Base-by-base conservation (phyloP, 2,797 vertebrate species). In the Sus cebifrons region DNA sequence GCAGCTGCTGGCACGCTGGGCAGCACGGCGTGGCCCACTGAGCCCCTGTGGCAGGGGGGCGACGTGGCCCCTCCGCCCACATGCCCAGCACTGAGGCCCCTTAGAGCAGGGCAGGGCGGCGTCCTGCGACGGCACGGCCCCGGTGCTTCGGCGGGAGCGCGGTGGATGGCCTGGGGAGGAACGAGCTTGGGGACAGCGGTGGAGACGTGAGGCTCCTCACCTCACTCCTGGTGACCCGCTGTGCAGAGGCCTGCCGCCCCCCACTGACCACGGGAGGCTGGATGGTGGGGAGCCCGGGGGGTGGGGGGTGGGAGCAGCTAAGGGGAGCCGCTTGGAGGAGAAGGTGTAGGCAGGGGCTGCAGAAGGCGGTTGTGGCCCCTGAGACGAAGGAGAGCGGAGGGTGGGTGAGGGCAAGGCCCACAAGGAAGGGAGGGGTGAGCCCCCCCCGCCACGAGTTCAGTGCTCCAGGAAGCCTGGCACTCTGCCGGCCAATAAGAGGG, bases 401-500 rank as follows among this genome's bases (percentile, higher is more conserved):
- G 21, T 36, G 56, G 21, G 21, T 56, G 32, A 60, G 65, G 15
- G 16, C 29, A n/a, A 16, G 77, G 21, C 56, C 77, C 32, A 23
- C 29, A 16, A 0, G 1, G 25, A 0, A 0, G n/a, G 77, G n/a
- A 23, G 54, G 49, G 20, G 54, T 2, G 16, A 60, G 6, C 85
- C 5, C 36, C 12, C 58, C 4, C 29, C 44, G n/a, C 18, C 56
- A 3, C 5, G 18, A 44, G 32, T 32, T 49, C 52, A 17, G 29
- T 1, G 16, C 89, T 20, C 77, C 10, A 0, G n/a, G 25, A 29
- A 12, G 52, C 70, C 86, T 25, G 27, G 71, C 0, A 0, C 60
- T 52, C 21, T 6, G 44, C 4, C 0, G 5, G n/a, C 21, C 12
- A 8, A 4, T 17, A 15, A 15, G 32, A 0, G n/a, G 74, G 73